phyloP scores from a whole-genome alignment of 2,113 vertebrate genomes.

The Poecile atricapillus region DNA sequence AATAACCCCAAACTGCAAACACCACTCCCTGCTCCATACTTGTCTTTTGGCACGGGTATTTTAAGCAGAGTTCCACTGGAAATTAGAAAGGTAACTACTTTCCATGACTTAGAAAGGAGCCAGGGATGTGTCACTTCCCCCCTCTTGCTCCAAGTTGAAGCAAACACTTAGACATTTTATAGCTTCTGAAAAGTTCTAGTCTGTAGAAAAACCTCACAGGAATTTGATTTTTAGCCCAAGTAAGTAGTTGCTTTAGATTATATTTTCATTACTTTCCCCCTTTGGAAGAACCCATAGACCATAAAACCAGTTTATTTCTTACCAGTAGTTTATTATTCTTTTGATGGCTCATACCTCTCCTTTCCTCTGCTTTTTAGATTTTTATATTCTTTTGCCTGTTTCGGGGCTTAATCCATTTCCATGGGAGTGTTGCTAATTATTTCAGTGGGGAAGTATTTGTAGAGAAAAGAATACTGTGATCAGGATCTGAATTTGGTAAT shows the following conservation, averaged over 20 bases:
- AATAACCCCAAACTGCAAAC: not conserved
- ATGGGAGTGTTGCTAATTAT: not conserved
- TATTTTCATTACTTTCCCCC: not conserved
- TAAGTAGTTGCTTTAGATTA: conserved; percentile 8
- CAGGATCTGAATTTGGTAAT: not conserved
- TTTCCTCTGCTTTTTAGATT: not conserved
- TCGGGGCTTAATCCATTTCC: conserved; percentile 6
- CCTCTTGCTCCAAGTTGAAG: not conserved
- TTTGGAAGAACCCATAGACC: not conserved
- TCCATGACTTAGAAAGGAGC: not conserved
- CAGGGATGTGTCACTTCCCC: conserved; percentile 10
- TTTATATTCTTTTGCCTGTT: not conserved
- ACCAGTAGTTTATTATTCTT: conserved; percentile 18
- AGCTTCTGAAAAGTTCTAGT: conserved; percentile 15
- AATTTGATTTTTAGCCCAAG: conserved; percentile 5
- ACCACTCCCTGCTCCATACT: not conserved
- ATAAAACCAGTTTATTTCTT: conserved; percentile 22
- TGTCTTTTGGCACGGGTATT: not conserved
- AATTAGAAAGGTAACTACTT: conserved; percentile 20
- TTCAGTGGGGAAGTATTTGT: not conserved
- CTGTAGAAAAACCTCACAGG: not conserved
- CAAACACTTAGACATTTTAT: not conserved
- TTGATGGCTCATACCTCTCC: not conserved
- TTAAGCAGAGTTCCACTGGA: not conserved
- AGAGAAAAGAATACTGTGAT: not conserved